Percentiles rank a stretch among this genome's conserved stretches.
phyloP scores from a whole-genome alignment of 2,113 vertebrate species.

The Tachuris rubrigastra region DNA sequence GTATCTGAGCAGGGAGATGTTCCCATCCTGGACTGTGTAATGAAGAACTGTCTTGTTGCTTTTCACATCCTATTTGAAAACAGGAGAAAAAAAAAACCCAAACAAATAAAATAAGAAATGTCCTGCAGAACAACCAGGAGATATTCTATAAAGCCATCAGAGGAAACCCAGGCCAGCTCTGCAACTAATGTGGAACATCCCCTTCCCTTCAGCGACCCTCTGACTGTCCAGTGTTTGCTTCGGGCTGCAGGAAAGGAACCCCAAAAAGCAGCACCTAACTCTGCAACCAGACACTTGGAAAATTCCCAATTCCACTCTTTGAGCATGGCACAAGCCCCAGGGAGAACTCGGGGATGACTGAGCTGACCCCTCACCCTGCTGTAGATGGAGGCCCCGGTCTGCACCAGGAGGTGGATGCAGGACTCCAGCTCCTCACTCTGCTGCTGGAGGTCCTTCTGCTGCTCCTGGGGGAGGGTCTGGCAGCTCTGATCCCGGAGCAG shows the following conservation, averaged over 20 bases:
- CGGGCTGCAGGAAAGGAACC: background rate
- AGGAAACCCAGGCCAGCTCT: background rate
- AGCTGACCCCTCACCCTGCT: slow-evolving; percentile 10
- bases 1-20: slow-evolving; percentile 34
- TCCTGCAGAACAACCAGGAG: background rate
- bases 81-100: background rate
- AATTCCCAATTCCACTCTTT: rapidly evolving
- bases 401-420: slow-evolving; percentile 63
- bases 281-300: background rate
- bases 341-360: rapidly evolving
- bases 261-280: background rate
- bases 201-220: background rate
- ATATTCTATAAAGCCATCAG: rapidly evolving
- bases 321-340: background rate
- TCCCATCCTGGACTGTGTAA: slow-evolving; percentile 51
- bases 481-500: slow-evolving; percentile 20
- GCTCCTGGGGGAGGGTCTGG: background rate
- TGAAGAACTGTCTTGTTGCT: slow-evolving; percentile 58
- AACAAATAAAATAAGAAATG: background rate
- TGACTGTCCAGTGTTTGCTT: background rate
- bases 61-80: slow-evolving; percentile 51
- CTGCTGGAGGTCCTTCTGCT: slow-evolving; percentile 1
- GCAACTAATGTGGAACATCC: background rate
- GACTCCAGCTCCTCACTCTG: slow-evolving; percentile 35
- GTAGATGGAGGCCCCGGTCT: slow-evolving; percentile 60